Percentiles rank a stretch among this genome's conserved stretches.
These are phyloP conservation scores for Lagodon rhomboides DNA, from an alignment of 2,797 vertebrate genomes.

Conservation along the genomic window DNA sequence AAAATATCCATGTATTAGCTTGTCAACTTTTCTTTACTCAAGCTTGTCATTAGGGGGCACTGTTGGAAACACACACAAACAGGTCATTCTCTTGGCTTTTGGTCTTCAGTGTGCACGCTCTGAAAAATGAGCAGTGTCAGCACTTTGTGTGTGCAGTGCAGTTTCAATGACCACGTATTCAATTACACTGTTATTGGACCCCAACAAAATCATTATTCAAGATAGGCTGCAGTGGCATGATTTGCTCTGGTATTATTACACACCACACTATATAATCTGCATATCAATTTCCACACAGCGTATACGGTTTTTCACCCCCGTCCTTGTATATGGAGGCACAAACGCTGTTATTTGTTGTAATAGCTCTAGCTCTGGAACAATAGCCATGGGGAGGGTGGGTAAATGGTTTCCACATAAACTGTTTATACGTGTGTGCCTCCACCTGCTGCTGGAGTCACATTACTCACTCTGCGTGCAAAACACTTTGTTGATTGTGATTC, in stretches of 20 bases:
- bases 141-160: background rate
- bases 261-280: slow-evolving; percentile 35
- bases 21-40: too few species aligned
- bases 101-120: background rate
- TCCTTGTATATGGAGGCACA: background rate
- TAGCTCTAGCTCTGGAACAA: slow-evolving; percentile 30
- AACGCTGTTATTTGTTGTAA: slow-evolving; percentile 39
- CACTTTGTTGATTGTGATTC: slow-evolving; percentile 7
- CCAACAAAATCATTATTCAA: slow-evolving; percentile 24
- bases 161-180: slow-evolving; percentile 27
- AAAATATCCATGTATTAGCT: too few species aligned
- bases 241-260: slow-evolving; percentile 12
- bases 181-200: slow-evolving; percentile 40
- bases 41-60: too few species aligned
- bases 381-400: slow-evolving; percentile 7
- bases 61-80: too few species aligned
- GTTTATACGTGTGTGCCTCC: background rate
- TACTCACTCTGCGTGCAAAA: slow-evolving; percentile 19
- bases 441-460: slow-evolving; percentile 13
- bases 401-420: slow-evolving; percentile 23
- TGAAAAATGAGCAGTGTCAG: slow-evolving; percentile 22
- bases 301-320: background rate
- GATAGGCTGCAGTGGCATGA: slow-evolving; percentile 11
- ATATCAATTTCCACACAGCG: slow-evolving; percentile 39
- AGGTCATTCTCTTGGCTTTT: background rate